Evolutionary conservation across 1,140 invertebrate genomes (phyloP), one percentile per base, ranked within the genome.

Genomic region (Drosophila mojavensis): DNA sequence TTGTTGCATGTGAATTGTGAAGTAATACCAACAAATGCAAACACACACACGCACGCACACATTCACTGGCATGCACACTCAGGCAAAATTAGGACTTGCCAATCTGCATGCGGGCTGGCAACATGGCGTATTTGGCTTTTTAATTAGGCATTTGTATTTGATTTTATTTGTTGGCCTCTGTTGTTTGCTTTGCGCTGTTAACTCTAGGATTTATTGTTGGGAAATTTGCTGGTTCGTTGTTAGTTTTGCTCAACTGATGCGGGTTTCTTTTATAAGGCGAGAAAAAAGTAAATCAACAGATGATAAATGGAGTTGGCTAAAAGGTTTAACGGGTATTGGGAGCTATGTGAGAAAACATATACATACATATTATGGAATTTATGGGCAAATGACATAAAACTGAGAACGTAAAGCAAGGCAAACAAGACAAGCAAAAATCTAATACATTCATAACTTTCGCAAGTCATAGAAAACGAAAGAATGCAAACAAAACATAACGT

Each of bases 51-150:
- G 20, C 28, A 5, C 28, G 6, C 33, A 33, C 33, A 33, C 6
- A 33, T 9, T 7, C 33, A 30, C 28, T 30, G 1, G 4, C 28
- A 30, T 30, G 28, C 28, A 30, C 28, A 30, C 3, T 2, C 28
- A 30, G 4, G 33, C 33, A 56, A 70, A 80, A 89, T 83, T 78
- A 72, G 84, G 84, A 88, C 84, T 88, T 83, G 79, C 66, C 62
- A 78, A 88, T 79, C 73, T 79, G 73, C 78, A 68, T 80, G 81
- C 82, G 58, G 7, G 58, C 62, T 17, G n/a, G n/a, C 47, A 28
- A 78, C 74, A 63, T 39, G 78, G 75, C 81, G 81, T 78, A 84
- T 64, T 75, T 61, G 54, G 28, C n/a, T 50, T 73, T 75, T 82
- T 72, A 82, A 77, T 79, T 72, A 77, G 54, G 51, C 51, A 66